Conservation (phyloP, 2,797 vertebrate species). For the Micromesistius poutassou region DNA sequence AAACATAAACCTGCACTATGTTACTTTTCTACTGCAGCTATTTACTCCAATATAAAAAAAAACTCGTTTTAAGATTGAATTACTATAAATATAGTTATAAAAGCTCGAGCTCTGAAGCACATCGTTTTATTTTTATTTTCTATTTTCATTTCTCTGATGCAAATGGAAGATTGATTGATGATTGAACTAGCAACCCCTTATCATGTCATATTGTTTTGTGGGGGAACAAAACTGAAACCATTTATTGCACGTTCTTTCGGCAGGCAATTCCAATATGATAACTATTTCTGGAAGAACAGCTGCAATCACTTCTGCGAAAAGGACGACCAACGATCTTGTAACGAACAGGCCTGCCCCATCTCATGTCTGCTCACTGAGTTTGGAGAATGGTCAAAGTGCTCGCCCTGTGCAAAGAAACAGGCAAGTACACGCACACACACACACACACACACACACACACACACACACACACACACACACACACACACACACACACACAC, state of each 20-base stretch:
- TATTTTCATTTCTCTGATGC: no score
- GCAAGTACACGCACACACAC: slow-evolving; percentile 55
- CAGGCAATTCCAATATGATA: slow-evolving; percentile 64
- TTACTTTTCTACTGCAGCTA: neutral
- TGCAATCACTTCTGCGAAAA: slow-evolving; percentile 74
- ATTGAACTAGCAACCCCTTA: neutral
- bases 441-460: neutral
- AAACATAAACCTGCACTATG: neutral
- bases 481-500: neutral
- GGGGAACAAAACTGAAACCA: neutral
- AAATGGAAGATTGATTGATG: no score
- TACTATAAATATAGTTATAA: neutral
- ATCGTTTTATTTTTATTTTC: no score
- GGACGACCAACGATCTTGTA: slow-evolving; percentile 74
- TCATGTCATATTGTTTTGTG: no score
- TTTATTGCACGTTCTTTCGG: slow-evolving; percentile 18
- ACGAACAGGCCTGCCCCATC: slow-evolving; percentile 80
- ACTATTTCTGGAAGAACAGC: slow-evolving; percentile 74
- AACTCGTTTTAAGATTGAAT: neutral
- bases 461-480: slow-evolving; percentile 2
- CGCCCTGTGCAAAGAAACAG: slow-evolving; percentile 84
- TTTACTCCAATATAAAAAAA: no score
- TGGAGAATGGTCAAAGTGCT: slow-evolving; percentile 86
- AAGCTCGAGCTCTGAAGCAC: no score
- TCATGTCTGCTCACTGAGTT: slow-evolving; percentile 83